A percentile compares a stretch with the other conserved stretches of the same genome.
Conservation (phyloP, 1,140 invertebrate genomes). For the Lordiphosa stackelbergi region DNA sequence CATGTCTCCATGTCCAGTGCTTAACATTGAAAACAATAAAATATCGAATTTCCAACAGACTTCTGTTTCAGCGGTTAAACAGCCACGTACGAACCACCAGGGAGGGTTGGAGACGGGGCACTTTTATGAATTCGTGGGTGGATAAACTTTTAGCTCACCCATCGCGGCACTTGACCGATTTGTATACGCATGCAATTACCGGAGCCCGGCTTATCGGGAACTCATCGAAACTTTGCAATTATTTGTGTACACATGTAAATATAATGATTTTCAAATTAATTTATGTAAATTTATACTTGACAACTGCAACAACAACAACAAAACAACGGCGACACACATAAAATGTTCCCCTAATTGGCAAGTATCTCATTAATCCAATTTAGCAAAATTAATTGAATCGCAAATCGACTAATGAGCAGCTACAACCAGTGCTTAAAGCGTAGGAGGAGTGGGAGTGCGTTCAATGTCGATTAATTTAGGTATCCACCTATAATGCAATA, state of each 20-base stretch:
- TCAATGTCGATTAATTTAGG: conserved; percentile 1
- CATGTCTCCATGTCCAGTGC: conserved; percentile 44
- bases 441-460: conserved; percentile 1
- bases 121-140: conserved; percentile 43
- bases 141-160: conserved; percentile 14
- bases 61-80: conserved; percentile 43
- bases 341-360: conserved; percentile 57
- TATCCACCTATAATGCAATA: conserved; percentile 1
- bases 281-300: conserved; percentile 61
- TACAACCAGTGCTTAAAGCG: conserved; percentile 42
- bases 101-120: conserved; percentile 14
- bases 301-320: conserved; percentile 34
- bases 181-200: conserved; percentile 40
- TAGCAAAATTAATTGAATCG: conserved; percentile 70
- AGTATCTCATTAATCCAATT: conserved; percentile 73
- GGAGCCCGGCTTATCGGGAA: conserved; percentile 43
- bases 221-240: conserved; percentile 56
- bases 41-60: conserved; percentile 49
- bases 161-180: conserved; percentile 28
- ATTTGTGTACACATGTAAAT: conserved; percentile 58
- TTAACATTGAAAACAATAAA: conserved; percentile 49
- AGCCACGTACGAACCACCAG: not conserved
- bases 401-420: conserved; percentile 67
- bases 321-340: conserved; percentile 21
- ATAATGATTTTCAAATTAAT: conserved; percentile 55